Evolutionary conservation across 2,888 invertebrate species (phyloP).

Genomic region (Teinopalpus imperialis): DNA sequence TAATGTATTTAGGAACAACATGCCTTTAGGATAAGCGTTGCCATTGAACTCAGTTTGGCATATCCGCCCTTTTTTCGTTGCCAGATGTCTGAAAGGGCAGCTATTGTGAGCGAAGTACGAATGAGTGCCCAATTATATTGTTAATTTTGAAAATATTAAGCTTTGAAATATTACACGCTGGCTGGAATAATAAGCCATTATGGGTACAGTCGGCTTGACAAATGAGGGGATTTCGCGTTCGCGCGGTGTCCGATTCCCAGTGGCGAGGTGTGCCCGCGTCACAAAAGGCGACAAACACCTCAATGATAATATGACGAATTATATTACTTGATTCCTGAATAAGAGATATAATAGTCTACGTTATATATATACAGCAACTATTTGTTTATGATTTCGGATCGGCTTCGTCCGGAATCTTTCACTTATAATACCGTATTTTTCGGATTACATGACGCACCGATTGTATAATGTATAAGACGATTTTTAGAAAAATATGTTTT

Average conservation of each 20-base stretch:
- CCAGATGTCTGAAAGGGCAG: constrained; percentile 69
- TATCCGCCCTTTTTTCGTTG: constrained; percentile 78
- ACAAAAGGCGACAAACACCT: constrained; percentile 24
- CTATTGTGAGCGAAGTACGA: constrained; percentile 56
- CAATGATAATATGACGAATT: constrained; percentile 16
- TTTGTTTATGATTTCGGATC: no score
- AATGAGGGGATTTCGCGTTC: constrained; percentile 33
- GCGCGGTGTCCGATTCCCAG: constrained; percentile 25
- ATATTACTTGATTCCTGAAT: constrained; percentile 17
- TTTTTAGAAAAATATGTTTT: no score
- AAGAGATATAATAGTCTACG: background rate
- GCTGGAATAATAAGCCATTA: constrained; percentile 75
- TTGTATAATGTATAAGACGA: no score
- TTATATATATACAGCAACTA: no score
- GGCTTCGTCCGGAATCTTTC: no score
- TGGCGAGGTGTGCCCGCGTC: constrained; percentile 22
- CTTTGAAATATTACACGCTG: constrained; percentile 74
- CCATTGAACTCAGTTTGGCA: constrained; percentile 73
- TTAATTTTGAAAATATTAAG: constrained; percentile 79
- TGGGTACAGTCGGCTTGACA: constrained; percentile 35
- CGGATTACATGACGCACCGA: no score
- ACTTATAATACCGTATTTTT: no score
- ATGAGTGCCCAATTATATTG: constrained; percentile 80
- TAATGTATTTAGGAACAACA: constrained; percentile 29
- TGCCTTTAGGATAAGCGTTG: constrained; percentile 68